Percentiles rank a stretch among this genome's conserved stretches.
Conservation (phyloP, 2,113 vertebrate genomes). For the Hippocampus guttulatus region DNA sequence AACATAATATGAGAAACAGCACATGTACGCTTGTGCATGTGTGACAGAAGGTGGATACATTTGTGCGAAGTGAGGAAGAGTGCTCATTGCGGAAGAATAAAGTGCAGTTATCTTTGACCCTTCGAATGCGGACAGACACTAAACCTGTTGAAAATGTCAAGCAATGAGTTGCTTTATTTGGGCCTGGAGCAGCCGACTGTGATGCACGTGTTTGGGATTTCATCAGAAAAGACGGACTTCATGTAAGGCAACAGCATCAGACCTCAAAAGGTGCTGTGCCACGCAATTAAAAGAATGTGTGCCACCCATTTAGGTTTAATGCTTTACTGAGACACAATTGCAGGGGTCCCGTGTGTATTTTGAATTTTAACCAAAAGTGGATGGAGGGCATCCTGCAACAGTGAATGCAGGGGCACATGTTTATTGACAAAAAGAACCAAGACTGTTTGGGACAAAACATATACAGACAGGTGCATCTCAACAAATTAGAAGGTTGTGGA, state of each 20-base stretch:
- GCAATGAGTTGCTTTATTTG: background rate
- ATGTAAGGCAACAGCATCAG: too few species aligned
- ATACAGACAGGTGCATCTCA: background rate
- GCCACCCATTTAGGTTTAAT: too few species aligned
- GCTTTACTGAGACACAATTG: too few species aligned
- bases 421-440: background rate
- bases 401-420: background rate
- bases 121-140: background rate
- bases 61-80: background rate
- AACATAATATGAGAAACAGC: conserved; percentile 22
- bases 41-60: background rate
- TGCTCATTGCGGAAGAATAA: background rate
- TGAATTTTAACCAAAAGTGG: too few species aligned
- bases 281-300: too few species aligned
- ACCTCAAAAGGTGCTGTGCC: too few species aligned
- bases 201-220: too few species aligned
- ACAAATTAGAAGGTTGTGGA: background rate
- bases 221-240: too few species aligned
- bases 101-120: background rate
- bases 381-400: background rate
- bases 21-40: conserved; percentile 10
- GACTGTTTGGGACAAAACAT: background rate
- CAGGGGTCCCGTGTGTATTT: too few species aligned
- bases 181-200: too few species aligned
- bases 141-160: background rate